Conservation (phyloP, 1,140 invertebrate genomes). For the Ditylenchus dipsaci region DNA sequence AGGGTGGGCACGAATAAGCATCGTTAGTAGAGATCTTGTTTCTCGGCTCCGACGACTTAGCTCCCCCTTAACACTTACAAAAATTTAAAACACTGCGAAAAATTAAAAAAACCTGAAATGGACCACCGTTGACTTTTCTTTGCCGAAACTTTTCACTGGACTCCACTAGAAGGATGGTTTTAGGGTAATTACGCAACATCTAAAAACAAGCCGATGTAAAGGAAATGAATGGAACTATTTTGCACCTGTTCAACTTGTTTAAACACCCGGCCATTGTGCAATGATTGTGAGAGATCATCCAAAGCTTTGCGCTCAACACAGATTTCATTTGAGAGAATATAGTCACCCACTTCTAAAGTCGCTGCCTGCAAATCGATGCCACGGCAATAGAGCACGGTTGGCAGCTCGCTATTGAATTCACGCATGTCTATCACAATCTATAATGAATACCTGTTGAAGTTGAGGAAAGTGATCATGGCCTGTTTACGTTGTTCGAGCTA, state of each 20-base stretch:
- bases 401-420: conserved; percentile 93
- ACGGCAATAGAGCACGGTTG: conserved; percentile 82
- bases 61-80: conserved; percentile 39
- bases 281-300: conserved; percentile 89
- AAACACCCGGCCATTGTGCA: conserved; percentile 88
- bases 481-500: no score
- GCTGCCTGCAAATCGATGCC: conserved; percentile 88
- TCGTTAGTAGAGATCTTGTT: conserved; percentile 44
- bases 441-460: background rate
- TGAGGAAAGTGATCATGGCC: background rate
- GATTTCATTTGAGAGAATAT: conserved; percentile 90
- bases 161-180: conserved; percentile 50
- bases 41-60: conserved; percentile 47
- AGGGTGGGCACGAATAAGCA: conserved; percentile 45
- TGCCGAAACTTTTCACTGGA: conserved; percentile 53
- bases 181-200: conserved; percentile 51
- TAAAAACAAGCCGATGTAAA: conserved; percentile 22
- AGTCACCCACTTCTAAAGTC: conserved; percentile 89
- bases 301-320: conserved; percentile 94
- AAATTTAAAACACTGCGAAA: background rate
- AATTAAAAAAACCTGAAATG: conserved; percentile 39
- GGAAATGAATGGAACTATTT: background rate
- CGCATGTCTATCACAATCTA: conserved; percentile 76
- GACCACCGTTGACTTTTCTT: conserved; percentile 41
- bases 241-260: conserved; percentile 73